Conservation (phyloP, 2,113 vertebrate genomes). For the Zosterops pallidus region DNA sequence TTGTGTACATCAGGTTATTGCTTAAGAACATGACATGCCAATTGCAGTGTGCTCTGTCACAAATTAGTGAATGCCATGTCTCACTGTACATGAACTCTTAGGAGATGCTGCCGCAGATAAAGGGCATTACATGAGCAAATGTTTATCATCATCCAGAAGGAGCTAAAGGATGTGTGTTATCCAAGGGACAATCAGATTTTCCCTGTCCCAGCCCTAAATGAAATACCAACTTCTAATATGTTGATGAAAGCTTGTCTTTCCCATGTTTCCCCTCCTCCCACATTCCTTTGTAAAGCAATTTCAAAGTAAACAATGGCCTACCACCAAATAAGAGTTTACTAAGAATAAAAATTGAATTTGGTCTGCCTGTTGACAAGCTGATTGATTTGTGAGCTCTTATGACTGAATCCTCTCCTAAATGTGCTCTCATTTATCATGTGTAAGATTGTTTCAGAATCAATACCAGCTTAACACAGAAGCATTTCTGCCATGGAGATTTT, state of each 20-base stretch:
- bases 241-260: constrained; percentile 62
- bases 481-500: constrained; percentile 80
- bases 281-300: constrained; percentile 69
- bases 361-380: constrained; percentile 93
- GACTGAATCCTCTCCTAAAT: constrained; percentile 90
- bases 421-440: constrained; percentile 94
- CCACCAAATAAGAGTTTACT: constrained; percentile 87
- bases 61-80: not conserved
- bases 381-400: constrained; percentile 96
- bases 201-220: not conserved
- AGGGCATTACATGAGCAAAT: not conserved
- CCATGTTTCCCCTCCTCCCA: not conserved
- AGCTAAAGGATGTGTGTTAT: not conserved
- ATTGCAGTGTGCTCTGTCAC: not conserved
- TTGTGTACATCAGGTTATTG: not conserved
- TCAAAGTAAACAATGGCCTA: constrained; percentile 72
- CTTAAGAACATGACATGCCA: not conserved
- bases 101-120: not conserved
- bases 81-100: not conserved
- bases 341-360: constrained; percentile 99
- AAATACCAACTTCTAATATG: constrained; percentile 26
- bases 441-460: constrained; percentile 95
- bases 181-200: not conserved
- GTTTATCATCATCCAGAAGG: not conserved
- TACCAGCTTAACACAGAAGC: constrained; percentile 85